These are phyloP conservation scores for Garrulus glandarius DNA, from an alignment of 2,797 vertebrate species.

Conservation along the genomic window DNA sequence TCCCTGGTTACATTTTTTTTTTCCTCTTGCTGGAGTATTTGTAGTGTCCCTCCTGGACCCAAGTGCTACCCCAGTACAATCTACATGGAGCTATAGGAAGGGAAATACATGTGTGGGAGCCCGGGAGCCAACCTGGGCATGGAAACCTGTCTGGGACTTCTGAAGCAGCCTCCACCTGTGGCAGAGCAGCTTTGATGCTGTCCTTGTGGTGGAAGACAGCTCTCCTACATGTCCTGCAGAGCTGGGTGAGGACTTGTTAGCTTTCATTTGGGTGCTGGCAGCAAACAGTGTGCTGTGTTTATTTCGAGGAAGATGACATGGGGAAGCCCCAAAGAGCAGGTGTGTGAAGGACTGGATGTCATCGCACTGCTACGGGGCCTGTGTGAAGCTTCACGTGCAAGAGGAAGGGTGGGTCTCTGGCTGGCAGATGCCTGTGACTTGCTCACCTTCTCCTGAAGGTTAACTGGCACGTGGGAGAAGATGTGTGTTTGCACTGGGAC, in stretches of 20 bases:
- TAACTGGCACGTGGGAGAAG: too few species aligned
- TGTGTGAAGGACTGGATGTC: not conserved
- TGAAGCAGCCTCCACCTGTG: not conserved
- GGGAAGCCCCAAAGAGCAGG: not conserved
- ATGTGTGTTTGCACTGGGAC: not conserved
- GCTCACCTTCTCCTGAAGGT: not conserved
- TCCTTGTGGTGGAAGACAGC: not conserved
- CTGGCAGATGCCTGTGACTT: not conserved
- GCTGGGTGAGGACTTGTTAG: not conserved
- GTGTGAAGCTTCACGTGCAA: rapidly evolving
- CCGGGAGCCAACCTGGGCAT: not conserved
- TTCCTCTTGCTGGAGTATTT: not conserved
- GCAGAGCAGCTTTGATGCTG: not conserved
- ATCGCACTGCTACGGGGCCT: not conserved
- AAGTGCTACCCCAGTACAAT: not conserved
- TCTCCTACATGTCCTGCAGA: not conserved
- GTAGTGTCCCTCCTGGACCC: not conserved
- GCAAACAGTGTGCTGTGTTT: not conserved
- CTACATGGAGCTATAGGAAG: not conserved
- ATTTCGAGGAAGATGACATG: not conserved
- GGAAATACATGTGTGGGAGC: not conserved
- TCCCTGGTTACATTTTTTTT: not conserved
- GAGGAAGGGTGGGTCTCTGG: not conserved
- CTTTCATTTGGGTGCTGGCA: not conserved
- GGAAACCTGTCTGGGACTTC: not conserved